Evolutionary conservation across 2,888 invertebrate genomes (phyloP), one percentile per base, ranked within the genome.

Genomic region (Crepidodera aurea): DNA sequence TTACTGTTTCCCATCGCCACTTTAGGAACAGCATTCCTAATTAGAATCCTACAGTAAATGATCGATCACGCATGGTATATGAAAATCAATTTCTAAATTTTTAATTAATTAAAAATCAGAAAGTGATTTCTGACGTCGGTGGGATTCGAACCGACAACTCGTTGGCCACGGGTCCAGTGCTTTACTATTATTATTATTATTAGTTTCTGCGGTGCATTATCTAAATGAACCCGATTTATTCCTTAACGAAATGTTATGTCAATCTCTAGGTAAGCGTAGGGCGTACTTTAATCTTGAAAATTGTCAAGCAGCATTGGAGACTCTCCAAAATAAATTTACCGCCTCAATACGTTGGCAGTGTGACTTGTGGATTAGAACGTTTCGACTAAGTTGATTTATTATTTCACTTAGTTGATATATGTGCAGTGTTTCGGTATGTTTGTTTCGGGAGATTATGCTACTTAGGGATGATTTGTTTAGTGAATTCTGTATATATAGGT

Each of bases 341-440:
- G 40, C 13, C 25, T 29, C 44, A 51, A 51, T 34, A 13, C 48
- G 25, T 37, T 66, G 61, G 60, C 68, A 64, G 69, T 65, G 71
- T 71, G 68, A 66, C 70, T 68, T 65, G 69, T 65, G 71, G 72
- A 74, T 74, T 74, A 73, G 68, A 72, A 69, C 70, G 74, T 73
- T 71, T 68, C 70, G 70, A 71, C 71, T 70, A 71, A 67, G 67
- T 71, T 73, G 71, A 73, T 73, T 73, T 73, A 74, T 74, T 68
- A 70, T 74, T 71, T 68, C 66, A 69, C 71, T 72, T 70, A 66
- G 69, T 69, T 73, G 73, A 74, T 73, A 73, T 73, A 73, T 72
- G 71, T 72, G 69, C 70, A 58, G 16, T 50, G 66, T 66, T 70
- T 65, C 60, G 65, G 66, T 70, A 70, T 68, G 62, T 68, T 66